Base-by-base conservation (phyloP, 2,113 vertebrate genomes). In the Cebus imitator region DNA sequence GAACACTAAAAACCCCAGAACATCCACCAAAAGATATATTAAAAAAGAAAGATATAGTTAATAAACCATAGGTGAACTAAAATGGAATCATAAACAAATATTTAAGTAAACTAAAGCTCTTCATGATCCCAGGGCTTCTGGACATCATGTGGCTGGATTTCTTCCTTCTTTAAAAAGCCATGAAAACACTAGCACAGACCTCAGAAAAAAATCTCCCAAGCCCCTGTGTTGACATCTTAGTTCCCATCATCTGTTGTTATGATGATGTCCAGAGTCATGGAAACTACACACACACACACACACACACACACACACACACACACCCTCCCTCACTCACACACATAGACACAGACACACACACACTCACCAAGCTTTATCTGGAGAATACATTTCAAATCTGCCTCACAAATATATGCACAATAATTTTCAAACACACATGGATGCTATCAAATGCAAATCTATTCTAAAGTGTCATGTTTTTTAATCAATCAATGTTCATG, bases 401-500 rank as follows among this genome's bases (percentile, higher is more conserved):
- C 13, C 37, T 95, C 52, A 95, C 23, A 78, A 78, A 85, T 32
- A 52, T 13, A 70, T 52, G 9, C 52, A 58, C 20, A 80, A 61
- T 14, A 70, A 61, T 58, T 45, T 80, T 81, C 72, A 93, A 82
- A 83, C 25, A 61, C 21, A 79, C 37, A 12, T 82, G 50, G 82
- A 48, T 66, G 27, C 2, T 37, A 18, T 72, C 20, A 76, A 50
- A 14, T 70, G 6, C 32, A 92, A 52, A 73, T 95, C 35, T 89
- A 83, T 75, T 92, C 96, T 87, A 66, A 96, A 92, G 30, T 43
- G 3, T 78, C 35, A 43, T 81, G 13, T 76, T 87, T 95, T 84
- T 50, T 37, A 84, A 85, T 58, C 57, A 57, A 52, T 45, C 66
- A 78, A 52, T 61, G 7, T 72, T 95, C 85, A 37, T 75, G 70